Evolutionary conservation across 2,888 invertebrate species (phyloP).

Genomic region (Calameuta filiformis): DNA sequence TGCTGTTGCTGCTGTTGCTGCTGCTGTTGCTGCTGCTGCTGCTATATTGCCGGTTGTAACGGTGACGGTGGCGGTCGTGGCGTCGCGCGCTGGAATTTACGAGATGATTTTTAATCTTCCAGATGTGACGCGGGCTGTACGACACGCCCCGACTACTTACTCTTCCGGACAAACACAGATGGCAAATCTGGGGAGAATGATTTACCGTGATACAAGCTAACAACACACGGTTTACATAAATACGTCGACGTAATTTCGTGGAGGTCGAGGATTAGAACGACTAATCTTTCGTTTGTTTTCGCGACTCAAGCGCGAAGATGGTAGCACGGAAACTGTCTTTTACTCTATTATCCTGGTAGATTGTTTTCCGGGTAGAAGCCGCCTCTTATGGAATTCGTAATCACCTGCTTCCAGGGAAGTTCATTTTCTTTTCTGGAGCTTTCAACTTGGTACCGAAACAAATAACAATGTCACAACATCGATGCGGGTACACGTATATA

Average conservation of each 20-base stretch:
- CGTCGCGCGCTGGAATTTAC: slow-evolving; percentile 22
- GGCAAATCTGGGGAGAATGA: slow-evolving; percentile 37
- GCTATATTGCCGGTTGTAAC: background rate
- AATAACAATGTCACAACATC: background rate
- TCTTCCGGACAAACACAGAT: slow-evolving; percentile 45
- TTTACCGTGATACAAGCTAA: slow-evolving; percentile 42
- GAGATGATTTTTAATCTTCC: slow-evolving; percentile 45
- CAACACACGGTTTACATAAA: slow-evolving; percentile 54
- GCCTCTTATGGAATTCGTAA: background rate
- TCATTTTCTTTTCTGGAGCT: background rate
- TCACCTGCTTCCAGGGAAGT: background rate
- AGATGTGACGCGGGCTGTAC: slow-evolving; percentile 34
- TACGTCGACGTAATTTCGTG: slow-evolving; percentile 39
- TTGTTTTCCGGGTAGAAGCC: background rate
- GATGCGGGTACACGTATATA: too few relatives aligned
- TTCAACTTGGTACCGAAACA: background rate
- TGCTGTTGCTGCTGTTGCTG: background rate
- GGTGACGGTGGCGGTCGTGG: background rate
- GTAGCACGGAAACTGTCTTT: slow-evolving; percentile 32
- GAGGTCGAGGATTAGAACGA: background rate
- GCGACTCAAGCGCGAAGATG: slow-evolving; percentile 21
- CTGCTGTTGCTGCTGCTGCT: background rate
- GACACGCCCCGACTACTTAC: slow-evolving; percentile 40
- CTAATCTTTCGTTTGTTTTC: slow-evolving; percentile 1
- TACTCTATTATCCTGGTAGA: background rate